Base-by-base conservation (phyloP, 1,140 invertebrate species). In the Drosophila eugracilis region DNA sequence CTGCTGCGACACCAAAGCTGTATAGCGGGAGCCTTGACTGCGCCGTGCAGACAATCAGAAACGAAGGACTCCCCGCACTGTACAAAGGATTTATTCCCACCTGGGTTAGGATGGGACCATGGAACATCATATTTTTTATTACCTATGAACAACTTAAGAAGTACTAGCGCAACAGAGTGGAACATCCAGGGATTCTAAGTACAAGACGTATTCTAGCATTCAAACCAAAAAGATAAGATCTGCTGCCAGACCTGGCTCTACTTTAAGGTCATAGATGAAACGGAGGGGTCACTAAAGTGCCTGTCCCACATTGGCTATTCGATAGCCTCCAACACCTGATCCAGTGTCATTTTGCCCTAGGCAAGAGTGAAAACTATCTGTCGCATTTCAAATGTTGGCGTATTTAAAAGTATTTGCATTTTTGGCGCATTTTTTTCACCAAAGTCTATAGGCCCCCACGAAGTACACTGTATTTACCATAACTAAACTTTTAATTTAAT, bases 121-220 rank as follows among this genome's bases (percentile, higher is more conserved):
- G 97, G 98, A 99, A 98, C 93, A 96, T 99, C 45, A 98, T 98
- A 90, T 99, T 99, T 93, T 99, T 99, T 92, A 94, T 98, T 76
- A 97, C 96, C n/a, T 99, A 98, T 92, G 97, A 98, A 92, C 97
- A 98, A 91, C 93, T 98, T 24, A 96, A 97, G 88, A 92, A 92
- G 75, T 75, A 94, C 55, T 94, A 94, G 91, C 93, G 85, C 5
- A 22, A 34, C 6, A 44, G 37, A 26, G 44, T 12, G 14, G 14
- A 26, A 34, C 26, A 49, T 37, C 22, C 14, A 59, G 14, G 45
- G 34, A 70, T 49, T 65, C 50, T 58, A 62, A 77, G 67, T 81
- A 81, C 74, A 81, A 81, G 78, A 59, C 67, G 54, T 74, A 77
- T 75, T 84, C 39, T 59, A 71, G 55, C 75, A 75, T 75, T 67